phyloP scores from a whole-genome alignment of 2,888 invertebrate species.

The Ochlodes sylvanus region DNA sequence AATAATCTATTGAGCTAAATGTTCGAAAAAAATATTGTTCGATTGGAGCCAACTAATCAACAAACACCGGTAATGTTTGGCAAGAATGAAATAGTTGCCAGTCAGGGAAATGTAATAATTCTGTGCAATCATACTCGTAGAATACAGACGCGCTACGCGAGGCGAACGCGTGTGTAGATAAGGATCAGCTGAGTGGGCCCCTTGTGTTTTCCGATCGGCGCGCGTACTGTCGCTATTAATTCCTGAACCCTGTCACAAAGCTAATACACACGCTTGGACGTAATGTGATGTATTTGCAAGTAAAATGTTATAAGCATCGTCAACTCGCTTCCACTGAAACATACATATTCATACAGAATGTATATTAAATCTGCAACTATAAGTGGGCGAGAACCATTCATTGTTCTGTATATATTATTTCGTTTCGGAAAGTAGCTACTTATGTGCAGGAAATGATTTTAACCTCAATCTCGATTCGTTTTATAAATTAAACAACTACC shows the following conservation, averaged over 20 bases:
- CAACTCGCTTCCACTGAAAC: constrained; percentile 22
- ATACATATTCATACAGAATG: constrained; percentile 32
- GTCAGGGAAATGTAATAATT: constrained; percentile 39
- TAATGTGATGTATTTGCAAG: constrained; percentile 83
- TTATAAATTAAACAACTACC: no score
- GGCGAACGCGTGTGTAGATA: constrained; percentile 73
- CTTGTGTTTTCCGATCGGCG: constrained; percentile 75
- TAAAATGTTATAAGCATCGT: constrained; percentile 57
- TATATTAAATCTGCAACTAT: constrained; percentile 23
- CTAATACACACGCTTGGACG: constrained; percentile 67
- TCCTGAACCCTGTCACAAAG: constrained; percentile 78
- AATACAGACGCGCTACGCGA: constrained; percentile 36
- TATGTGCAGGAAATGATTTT: no score
- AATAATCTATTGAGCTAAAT: not conserved
- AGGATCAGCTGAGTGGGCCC: constrained; percentile 83
- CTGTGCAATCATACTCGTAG: constrained; percentile 39
- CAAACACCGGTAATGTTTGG: constrained; percentile 16
- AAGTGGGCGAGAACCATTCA: not conserved
- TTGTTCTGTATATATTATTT: not conserved
- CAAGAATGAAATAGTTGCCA: constrained; percentile 35
- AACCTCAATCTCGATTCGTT: no score
- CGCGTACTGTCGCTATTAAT: constrained; percentile 80
- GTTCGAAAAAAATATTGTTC: constrained; percentile 4
- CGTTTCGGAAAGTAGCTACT: no score
- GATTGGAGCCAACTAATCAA: constrained; percentile 25